Conservation (phyloP, 2,797 vertebrate species). For the Rallus crepitans region DNA sequence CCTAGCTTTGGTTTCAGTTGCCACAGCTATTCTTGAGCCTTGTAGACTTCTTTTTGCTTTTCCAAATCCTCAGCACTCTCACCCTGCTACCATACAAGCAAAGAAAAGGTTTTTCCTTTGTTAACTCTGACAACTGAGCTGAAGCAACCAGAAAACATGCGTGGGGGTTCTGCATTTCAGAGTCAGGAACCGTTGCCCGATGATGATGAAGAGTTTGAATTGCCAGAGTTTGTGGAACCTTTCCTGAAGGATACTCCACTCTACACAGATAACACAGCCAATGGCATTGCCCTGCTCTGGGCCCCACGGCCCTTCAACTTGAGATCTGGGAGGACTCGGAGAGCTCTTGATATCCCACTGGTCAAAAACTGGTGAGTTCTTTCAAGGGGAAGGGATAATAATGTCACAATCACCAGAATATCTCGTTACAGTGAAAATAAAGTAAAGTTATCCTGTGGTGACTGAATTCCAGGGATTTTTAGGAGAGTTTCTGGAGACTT, state of each 20-base stretch:
- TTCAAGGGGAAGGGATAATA: not conserved
- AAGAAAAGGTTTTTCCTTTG: not conserved
- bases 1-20: not conserved
- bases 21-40: not conserved
- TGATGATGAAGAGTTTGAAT: constrained; percentile 98
- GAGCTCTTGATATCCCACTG: constrained; percentile 96
- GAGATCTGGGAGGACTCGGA: constrained; percentile 93
- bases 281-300: constrained; percentile 97
- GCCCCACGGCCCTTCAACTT: constrained; percentile 96
- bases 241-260: constrained; percentile 97
- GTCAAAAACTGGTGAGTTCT: constrained; percentile 96
- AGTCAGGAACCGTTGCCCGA: constrained; percentile 97
- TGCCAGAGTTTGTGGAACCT: constrained; percentile 96
- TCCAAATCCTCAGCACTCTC: not conserved
- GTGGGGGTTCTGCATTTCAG: constrained; percentile 73
- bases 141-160: not conserved
- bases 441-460: not conserved
- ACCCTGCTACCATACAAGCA: not conserved
- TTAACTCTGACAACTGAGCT: not conserved
- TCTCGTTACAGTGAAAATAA: not conserved
- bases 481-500: not conserved
- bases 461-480: not conserved
- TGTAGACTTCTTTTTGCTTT: not conserved
- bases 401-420: too few species aligned
- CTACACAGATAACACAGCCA: constrained; percentile 97